Conservation (phyloP, 2,888 invertebrate genomes). For the Tiliacea citrago region DNA sequence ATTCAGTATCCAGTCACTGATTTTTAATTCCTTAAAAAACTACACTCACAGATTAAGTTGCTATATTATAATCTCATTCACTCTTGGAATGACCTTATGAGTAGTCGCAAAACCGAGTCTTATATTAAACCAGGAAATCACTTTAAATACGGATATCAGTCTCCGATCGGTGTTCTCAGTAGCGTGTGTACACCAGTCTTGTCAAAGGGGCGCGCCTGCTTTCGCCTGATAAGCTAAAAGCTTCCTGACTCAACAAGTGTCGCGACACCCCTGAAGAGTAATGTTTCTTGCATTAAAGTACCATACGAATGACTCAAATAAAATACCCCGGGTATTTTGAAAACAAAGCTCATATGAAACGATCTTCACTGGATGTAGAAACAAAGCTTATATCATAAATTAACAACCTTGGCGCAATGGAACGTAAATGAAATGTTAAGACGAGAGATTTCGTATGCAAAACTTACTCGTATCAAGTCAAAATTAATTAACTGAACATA, state of each 20-base stretch:
- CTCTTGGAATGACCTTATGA: no score
- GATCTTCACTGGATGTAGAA: background rate
- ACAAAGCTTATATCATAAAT: background rate
- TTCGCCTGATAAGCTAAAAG: constrained; percentile 71
- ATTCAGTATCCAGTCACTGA: background rate
- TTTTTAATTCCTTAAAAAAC: background rate
- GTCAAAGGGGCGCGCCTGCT: constrained; percentile 66
- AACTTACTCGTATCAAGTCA: background rate
- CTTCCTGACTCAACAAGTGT: constrained; percentile 75
- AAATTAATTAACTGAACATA: constrained; percentile 1
- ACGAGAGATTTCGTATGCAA: background rate
- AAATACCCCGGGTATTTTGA: constrained; percentile 7
- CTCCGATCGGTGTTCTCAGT: constrained; percentile 7
- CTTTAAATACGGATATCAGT: constrained; percentile 13
- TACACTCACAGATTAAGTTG: no score
- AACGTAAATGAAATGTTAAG: background rate
- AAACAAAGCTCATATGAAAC: constrained; percentile 18
- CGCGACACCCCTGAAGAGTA: constrained; percentile 59
- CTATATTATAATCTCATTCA: no score
- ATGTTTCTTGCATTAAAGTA: constrained; percentile 46
- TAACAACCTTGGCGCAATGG: background rate
- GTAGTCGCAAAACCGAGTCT: background rate
- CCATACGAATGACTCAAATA: constrained; percentile 3
- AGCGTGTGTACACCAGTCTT: background rate
- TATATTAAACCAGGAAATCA: background rate